Conservation (phyloP, 2,888 invertebrate genomes). For the Agrilus cyanescens region DNA sequence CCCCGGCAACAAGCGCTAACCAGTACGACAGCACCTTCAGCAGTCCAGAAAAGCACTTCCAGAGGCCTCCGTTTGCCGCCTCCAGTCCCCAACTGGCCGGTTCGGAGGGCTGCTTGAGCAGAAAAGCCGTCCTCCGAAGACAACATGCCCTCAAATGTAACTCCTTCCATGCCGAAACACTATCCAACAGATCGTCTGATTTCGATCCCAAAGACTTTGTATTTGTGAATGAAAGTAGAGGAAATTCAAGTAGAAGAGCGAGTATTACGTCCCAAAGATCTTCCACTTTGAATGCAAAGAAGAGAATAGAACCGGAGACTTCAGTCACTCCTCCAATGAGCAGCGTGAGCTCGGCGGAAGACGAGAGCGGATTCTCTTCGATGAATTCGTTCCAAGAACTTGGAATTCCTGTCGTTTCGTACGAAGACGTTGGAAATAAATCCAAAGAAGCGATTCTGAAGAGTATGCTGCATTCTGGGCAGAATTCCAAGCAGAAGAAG, state of each 20-base stretch:
- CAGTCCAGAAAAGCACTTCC: too few relatives aligned
- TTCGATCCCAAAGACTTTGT: conserved; percentile 3
- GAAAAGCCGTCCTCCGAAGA: not conserved
- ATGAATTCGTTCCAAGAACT: conserved; percentile 77
- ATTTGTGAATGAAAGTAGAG: too few relatives aligned
- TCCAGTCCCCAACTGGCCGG: too few relatives aligned
- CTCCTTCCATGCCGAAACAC: not conserved
- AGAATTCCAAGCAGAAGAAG: conserved; percentile 8
- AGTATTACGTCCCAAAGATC: too few relatives aligned
- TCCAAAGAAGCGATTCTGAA: conserved; percentile 24
- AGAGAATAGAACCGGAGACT: conserved; percentile 15
- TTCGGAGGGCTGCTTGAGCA: conserved; percentile 12
- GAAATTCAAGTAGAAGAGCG: too few relatives aligned
- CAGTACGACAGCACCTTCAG: too few relatives aligned
- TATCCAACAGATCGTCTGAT: not conserved
- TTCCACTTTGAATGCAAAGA: too few relatives aligned
- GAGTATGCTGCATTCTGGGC: conserved; percentile 23
- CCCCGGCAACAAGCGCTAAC: too few relatives aligned
- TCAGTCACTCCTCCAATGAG: conserved; percentile 20
- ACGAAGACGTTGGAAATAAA: conserved; percentile 19
- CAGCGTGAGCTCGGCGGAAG: conserved; percentile 44
- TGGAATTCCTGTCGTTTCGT: conserved; percentile 47
- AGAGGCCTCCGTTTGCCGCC: too few relatives aligned
- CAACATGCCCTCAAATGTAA: not conserved
- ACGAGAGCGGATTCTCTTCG: conserved; percentile 77